Base-by-base conservation (phyloP, 2,888 invertebrate species). In the Eugnorisma glareosa region DNA sequence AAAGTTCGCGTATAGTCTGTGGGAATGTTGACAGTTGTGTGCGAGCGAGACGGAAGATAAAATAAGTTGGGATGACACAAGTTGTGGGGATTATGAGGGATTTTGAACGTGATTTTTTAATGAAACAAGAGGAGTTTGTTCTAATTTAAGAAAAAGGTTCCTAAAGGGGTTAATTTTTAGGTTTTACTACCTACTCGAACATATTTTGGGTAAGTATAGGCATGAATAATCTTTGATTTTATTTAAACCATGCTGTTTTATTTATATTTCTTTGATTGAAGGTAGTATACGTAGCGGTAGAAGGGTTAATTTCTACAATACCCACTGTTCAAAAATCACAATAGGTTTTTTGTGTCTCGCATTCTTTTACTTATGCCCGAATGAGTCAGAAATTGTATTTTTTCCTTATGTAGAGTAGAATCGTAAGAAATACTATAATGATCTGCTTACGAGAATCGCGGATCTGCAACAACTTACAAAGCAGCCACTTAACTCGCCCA, bases 1-100 rank as follows among this genome's bases (percentile, higher is more conserved):
- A 92, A 93, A 93, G 73, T 86, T 87, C 68, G 82, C 84, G 88
- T 88, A 88, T 90, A 88, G 90, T 86, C 89, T 90, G 88, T 96
- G 96, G 94, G 96, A 96, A 93, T 87, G 64, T 79, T 82, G 86
- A 91, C 96, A 96, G 94, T 94, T 95, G 96, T 91, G 89, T 75
- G 82, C 54, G 81, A 87, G 75, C 43, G 87, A 82, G 83, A 79
- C 28, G 35, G 48, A 69, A 64, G 71, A 86, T 81, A 70, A 83
- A 87, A 89, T 84, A 88, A 87, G 88, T 85, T 86, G 73, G 75
- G 81, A 83, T 86, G 87, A 88, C 83, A 85, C 89, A 89, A 88
- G 86, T 84, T 81, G 75, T 21, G 57, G n/a, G 77, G 78, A 80
- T 84, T 85, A 78, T 1, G 31, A 15, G 66, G 63, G 86, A 85